These are phyloP conservation scores for Halictus quadricinctus DNA, from an alignment of 2,888 invertebrate species.

Conservation along the genomic window DNA sequence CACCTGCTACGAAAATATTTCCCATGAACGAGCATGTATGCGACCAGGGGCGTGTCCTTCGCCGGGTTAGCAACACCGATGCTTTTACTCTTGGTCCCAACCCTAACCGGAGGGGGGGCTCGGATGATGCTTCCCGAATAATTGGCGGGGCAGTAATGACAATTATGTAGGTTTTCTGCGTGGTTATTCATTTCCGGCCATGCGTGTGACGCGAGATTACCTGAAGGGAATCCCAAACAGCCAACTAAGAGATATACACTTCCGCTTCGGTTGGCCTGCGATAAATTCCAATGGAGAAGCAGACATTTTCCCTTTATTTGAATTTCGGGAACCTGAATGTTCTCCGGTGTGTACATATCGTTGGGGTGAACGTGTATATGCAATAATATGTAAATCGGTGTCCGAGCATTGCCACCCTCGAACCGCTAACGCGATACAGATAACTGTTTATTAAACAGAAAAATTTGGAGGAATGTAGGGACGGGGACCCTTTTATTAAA, in stretches of 20 bases:
- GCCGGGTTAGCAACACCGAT: conserved; percentile 58
- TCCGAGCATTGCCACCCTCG: background rate
- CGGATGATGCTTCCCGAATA: conserved; percentile 53
- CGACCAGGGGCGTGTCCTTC: conserved; percentile 49
- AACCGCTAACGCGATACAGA: background rate
- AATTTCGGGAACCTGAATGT: background rate
- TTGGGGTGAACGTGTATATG: background rate
- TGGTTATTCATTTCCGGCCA: conserved; percentile 48
- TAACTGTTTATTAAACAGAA: background rate
- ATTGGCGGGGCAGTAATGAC: conserved; percentile 61
- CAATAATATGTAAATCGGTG: background rate
- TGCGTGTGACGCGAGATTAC: conserved; percentile 44
- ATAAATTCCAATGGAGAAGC: conserved; percentile 7
- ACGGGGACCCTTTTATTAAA: background rate
- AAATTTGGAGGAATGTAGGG: background rate
- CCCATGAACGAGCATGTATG: conserved; percentile 28
- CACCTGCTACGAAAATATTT: conserved; percentile 48
- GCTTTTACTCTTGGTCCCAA: conserved; percentile 44
- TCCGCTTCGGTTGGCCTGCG: background rate
- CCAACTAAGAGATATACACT: conserved; percentile 16
- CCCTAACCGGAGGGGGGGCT: conserved; percentile 36
- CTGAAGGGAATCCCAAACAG: conserved; percentile 41
- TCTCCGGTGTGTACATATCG: background rate
- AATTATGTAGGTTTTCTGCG: conserved; percentile 55
- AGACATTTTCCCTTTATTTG: background rate